Evolutionary conservation across 2,888 invertebrate genomes (phyloP).

Genomic region (Plagiodera versicolora): DNA sequence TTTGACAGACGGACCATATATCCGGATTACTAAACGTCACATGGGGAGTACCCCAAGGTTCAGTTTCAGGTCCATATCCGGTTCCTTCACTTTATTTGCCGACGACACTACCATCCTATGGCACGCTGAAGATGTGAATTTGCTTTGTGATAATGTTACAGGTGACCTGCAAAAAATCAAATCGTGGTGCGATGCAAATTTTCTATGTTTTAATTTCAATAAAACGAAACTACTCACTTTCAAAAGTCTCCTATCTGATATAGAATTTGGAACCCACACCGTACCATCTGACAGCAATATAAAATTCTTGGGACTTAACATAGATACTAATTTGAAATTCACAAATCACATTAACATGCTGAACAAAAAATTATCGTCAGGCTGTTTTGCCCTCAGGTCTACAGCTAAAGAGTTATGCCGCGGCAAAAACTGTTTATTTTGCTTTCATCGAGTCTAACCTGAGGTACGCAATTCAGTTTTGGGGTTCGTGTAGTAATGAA

Average conservation of each 20-base stretch:
- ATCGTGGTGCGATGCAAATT: constrained; percentile 3
- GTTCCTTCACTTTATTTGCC: not conserved
- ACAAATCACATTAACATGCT: not conserved
- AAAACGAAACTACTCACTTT: constrained; percentile 6
- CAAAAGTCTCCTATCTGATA: not conserved
- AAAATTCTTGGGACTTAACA: not conserved
- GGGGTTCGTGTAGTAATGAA: constrained; percentile 2
- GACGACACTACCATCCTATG: not conserved
- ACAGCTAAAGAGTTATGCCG: constrained; percentile 1
- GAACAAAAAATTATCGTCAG: not conserved
- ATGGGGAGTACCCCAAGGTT: not conserved
- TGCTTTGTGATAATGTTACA: no score
- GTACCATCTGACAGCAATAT: constrained; percentile 1
- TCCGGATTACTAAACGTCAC: not conserved
- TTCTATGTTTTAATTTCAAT: constrained; percentile 8
- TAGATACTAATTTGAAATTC: constrained; percentile 7
- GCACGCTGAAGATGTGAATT: no score
- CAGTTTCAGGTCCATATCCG: not conserved
- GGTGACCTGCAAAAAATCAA: constrained; percentile 6
- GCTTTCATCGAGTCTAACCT: constrained; percentile 1
- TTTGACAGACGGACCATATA: constrained; percentile 4
- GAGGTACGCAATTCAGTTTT: constrained; percentile 5
- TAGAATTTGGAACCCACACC: not conserved
- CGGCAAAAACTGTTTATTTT: not conserved
- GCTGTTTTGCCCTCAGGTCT: not conserved